These are phyloP conservation scores for Cheilosia impressa DNA, from an alignment of 2,888 invertebrate genomes.

Conservation along the genomic window DNA sequence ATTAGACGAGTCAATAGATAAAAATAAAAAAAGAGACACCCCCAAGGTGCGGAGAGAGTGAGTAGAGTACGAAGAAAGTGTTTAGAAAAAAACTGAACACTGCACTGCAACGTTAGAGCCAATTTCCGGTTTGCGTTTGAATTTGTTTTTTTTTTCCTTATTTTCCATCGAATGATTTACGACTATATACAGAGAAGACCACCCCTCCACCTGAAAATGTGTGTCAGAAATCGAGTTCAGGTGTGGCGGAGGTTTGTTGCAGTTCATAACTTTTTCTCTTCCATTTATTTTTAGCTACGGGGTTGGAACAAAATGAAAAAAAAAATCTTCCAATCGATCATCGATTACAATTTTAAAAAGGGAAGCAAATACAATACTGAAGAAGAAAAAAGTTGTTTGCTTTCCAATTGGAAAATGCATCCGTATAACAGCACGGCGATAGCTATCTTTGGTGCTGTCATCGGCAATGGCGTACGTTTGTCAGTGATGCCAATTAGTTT, in stretches of 20 bases:
- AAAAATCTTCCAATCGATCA: conserved; percentile 37
- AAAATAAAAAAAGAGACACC: neutral
- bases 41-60: neutral
- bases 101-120: conserved; percentile 56
- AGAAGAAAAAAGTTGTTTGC: conserved; percentile 1
- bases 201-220: conserved; percentile 28
- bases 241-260: conserved; percentile 18
- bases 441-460: conserved; percentile 3
- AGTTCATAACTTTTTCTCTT: conserved; percentile 44
- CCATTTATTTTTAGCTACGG: neutral
- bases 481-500: conserved; percentile 11
- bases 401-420: conserved; percentile 33
- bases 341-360: conserved; percentile 51
- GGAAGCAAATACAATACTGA: neutral
- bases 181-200: neutral
- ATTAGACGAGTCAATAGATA: conserved; percentile 53
- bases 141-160: conserved; percentile 3
- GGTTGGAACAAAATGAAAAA: neutral
- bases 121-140: conserved; percentile 60
- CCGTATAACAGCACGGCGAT: neutral
- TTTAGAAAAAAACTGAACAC: conserved; percentile 28
- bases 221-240: conserved; percentile 50
- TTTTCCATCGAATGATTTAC: conserved; percentile 54
- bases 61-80: neutral
- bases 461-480: neutral